Percentiles rank a stretch among this genome's conserved stretches.
Conservation (phyloP, 1,140 invertebrate species). For the Vanessa tameamea region DNA sequence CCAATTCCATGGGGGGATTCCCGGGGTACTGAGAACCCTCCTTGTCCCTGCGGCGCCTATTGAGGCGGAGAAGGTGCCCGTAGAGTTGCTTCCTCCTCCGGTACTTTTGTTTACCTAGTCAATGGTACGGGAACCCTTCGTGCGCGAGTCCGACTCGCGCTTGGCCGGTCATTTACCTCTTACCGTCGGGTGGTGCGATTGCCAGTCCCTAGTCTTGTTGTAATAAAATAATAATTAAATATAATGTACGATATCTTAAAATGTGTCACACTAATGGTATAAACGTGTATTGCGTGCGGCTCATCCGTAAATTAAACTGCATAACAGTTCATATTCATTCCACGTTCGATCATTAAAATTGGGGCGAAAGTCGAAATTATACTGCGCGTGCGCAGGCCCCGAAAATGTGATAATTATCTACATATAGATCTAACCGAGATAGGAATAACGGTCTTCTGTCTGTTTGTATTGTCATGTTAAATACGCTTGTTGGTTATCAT, state of each 20-base stretch:
- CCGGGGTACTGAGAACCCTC: no score
- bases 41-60: no score
- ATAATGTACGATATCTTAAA: background rate
- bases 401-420: constrained; percentile 46
- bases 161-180: no score
- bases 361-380: constrained; percentile 39
- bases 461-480: constrained; percentile 44
- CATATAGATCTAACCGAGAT: constrained; percentile 53
- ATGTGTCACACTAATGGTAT: constrained; percentile 16
- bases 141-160: no score
- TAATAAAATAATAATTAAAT: background rate
- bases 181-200: no score
- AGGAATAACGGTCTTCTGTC: constrained; percentile 44
- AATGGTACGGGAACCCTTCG: no score
- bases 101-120: no score
- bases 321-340: constrained; percentile 49
- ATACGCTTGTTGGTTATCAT: constrained; percentile 3
- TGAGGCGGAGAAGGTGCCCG: no score
- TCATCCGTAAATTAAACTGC: constrained; percentile 50
- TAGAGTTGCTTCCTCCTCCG: no score
- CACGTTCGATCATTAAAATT: constrained; percentile 54
- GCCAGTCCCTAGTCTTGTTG: no score
- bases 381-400: constrained; percentile 42
- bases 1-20: no score
- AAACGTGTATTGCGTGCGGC: constrained; percentile 39